Evolutionary conservation across 2,113 vertebrate species (phyloP).

Genomic region (Bettongia penicillata): DNA sequence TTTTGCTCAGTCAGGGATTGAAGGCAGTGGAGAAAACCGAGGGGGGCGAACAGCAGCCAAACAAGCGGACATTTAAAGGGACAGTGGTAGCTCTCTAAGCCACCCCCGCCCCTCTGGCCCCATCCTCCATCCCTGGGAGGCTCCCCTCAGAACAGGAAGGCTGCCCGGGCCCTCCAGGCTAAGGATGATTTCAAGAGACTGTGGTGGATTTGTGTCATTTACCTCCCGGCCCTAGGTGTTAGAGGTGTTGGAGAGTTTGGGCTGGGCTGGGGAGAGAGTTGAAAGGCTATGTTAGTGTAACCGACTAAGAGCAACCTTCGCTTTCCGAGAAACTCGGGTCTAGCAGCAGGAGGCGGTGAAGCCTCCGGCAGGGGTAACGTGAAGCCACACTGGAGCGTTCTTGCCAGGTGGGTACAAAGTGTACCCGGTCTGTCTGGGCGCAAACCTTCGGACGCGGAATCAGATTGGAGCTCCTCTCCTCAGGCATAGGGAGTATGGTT

Average conservation of each 20-base stretch:
- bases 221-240: neutral
- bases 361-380: neutral
- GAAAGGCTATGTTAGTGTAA: neutral
- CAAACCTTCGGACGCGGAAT: neutral
- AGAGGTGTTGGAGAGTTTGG: neutral
- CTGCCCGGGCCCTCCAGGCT: neutral
- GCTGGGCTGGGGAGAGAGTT: neutral
- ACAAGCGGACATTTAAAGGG: conserved; percentile 73
- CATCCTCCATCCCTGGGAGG: neutral
- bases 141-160: neutral
- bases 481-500: neutral
- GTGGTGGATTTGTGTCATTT: neutral
- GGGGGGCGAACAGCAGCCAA: conserved; percentile 52
- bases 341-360: neutral
- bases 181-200: neutral
- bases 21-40: conserved; percentile 51
- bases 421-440: neutral
- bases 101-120: too few relatives aligned
- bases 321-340: neutral
- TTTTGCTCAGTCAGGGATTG: conserved; percentile 73
- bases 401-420: neutral
- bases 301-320: neutral
- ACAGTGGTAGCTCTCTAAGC: conserved; percentile 21
- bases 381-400: neutral
- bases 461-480: neutral